These are phyloP conservation scores for Diarsia rubi DNA, from an alignment of 2,888 invertebrate genomes.

Conservation along the genomic window DNA sequence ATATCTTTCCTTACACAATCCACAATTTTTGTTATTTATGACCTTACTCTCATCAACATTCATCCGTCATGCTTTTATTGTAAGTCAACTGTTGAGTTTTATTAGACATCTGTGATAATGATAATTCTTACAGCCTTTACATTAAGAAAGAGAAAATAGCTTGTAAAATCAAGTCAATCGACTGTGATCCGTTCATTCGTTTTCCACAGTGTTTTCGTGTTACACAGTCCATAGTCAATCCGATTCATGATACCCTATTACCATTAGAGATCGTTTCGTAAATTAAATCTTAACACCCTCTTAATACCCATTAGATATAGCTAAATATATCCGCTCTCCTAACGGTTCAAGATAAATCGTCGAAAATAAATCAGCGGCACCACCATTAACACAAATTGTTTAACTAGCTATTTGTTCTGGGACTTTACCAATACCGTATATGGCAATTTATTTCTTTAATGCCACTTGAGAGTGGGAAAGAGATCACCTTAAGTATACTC, in stretches of 20 bases:
- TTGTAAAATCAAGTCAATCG: background rate
- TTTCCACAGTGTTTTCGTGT: too few relatives aligned
- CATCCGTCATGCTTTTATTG: background rate
- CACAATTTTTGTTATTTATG: background rate
- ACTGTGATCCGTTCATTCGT: background rate
- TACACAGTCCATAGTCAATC: background rate
- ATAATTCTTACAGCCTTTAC: background rate
- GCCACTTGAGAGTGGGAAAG: background rate
- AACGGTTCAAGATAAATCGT: slow-evolving; percentile 8
- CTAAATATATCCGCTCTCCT: slow-evolving; percentile 27
- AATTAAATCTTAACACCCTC: slow-evolving; percentile 14
- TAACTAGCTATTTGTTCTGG: slow-evolving; percentile 1
- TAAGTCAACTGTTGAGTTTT: too few relatives aligned
- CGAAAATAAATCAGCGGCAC: slow-evolving; percentile 45
- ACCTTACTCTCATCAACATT: background rate
- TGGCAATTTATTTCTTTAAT: background rate
- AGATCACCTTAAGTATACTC: too few relatives aligned
- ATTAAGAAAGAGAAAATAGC: background rate
- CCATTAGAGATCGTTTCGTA: background rate
- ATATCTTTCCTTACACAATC: background rate
- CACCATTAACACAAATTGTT: slow-evolving; percentile 41
- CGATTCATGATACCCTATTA: background rate
- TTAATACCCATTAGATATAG: slow-evolving; percentile 24
- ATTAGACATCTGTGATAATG: background rate
- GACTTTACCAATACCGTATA: background rate